Evolutionary conservation across 2,113 vertebrate species (phyloP), one percentile per base, ranked within the genome.

Genomic region (Triplophysa rosa): DNA sequence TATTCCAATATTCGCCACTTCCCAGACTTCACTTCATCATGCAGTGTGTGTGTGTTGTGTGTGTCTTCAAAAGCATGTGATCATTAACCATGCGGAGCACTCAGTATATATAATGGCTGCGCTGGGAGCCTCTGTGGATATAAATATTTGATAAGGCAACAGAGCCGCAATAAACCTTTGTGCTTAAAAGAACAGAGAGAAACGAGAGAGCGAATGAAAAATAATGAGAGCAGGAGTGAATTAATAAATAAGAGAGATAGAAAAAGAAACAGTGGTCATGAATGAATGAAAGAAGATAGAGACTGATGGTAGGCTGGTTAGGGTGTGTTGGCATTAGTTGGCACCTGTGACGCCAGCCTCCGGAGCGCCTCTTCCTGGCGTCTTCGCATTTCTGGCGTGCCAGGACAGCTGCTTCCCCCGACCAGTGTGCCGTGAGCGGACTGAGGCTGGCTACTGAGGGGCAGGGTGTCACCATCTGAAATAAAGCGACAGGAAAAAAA

Each of bases 351-450:
- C 0, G 95, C 94, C 5, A 96, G 85, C 40, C 94, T 93, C 70
- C 94, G 52, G 92, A 95, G 94, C 13, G 92, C 91, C 81, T 96
- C 95, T 21, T 95, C 95, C 74, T 95, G 95, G 4, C 94, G 93
- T 78, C 95, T 89, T 4, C 94, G 91, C 93, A 95, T 93, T 77
- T 96, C 95, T 0, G 95, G 95, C 0, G 95, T 96, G 12, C 94
- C 94, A 0, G 95, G 95, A 84, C 95, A 95, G 91, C 95, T 96
- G 70, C 95, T 95, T 63, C 95, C 94, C 19, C 94, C 63, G 61
- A 94, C 62, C 82, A 95, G 89, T 4, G 94, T 91, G 0, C 94
- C 84, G 76, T 95, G 93, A 7, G 92, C 89, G 29, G 93, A 88
- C 0, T 92, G 86, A 0, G 92, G 86, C 79, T 95, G 94, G n/a